Percentiles rank a stretch among this genome's conserved stretches.
Evolutionary conservation across 2,113 vertebrate species (phyloP).

Genomic region (Thalassoma bifasciatum): DNA sequence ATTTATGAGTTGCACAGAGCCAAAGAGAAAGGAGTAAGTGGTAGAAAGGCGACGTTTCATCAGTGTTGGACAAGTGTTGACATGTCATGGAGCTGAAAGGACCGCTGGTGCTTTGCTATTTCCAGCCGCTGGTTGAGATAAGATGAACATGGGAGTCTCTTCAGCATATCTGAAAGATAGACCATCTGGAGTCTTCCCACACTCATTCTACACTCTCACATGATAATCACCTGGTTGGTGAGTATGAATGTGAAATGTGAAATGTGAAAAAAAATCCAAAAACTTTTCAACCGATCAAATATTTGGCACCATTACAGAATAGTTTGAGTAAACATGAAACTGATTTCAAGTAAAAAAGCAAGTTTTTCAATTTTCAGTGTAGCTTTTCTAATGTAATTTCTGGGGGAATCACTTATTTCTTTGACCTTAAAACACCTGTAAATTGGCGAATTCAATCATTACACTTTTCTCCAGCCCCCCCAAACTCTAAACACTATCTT

Average conservation of each 20-base stretch:
- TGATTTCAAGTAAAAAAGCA: not conserved
- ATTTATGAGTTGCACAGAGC: slow-evolving; percentile 10
- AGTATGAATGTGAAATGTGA: slow-evolving; percentile 6
- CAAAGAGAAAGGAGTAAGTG: slow-evolving; percentile 25
- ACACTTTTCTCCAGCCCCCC: not conserved
- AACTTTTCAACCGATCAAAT: slow-evolving; percentile 28
- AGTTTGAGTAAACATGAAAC: not conserved
- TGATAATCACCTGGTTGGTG: slow-evolving; percentile 18
- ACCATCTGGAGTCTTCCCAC: slow-evolving; percentile 64
- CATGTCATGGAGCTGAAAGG: slow-evolving; percentile 45
- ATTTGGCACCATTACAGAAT: not conserved
- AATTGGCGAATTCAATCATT: slow-evolving; percentile 8
- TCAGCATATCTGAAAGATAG: slow-evolving; percentile 54
- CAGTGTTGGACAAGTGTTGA: slow-evolving; percentile 64
- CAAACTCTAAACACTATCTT: slow-evolving; percentile 16
- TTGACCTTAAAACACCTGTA: slow-evolving; percentile 6
- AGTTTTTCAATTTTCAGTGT: not conserved
- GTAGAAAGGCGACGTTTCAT: slow-evolving; percentile 16
- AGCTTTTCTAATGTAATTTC: too few relatives aligned
- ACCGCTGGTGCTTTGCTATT: slow-evolving; percentile 65
- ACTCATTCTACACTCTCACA: slow-evolving; percentile 18
- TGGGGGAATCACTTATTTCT: not conserved
- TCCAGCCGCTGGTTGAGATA: slow-evolving; percentile 74
- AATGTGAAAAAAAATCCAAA: not conserved
- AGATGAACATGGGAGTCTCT: slow-evolving; percentile 61